Evolutionary conservation across 2,113 vertebrate species (phyloP).

Genomic region (Strix uralensis): DNA sequence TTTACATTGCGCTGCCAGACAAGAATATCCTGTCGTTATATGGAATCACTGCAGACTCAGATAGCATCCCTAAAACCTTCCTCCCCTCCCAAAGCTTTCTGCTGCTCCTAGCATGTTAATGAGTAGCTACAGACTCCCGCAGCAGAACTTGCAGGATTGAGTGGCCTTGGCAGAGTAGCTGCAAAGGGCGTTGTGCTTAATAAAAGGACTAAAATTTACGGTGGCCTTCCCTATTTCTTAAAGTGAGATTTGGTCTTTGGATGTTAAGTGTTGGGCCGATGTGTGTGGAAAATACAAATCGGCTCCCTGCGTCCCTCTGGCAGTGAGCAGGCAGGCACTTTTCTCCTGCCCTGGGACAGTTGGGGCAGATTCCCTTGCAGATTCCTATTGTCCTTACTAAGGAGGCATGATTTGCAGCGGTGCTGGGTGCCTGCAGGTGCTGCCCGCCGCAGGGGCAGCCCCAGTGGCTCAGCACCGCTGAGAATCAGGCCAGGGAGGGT

Average conservation of each 20-base stretch:
- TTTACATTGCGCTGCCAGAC: not conserved
- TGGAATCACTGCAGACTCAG: not conserved
- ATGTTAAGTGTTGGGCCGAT: constrained; percentile 11
- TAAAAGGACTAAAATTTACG: not conserved
- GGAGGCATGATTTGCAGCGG: constrained; percentile 46
- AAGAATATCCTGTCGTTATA: not conserved
- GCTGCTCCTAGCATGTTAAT: not conserved
- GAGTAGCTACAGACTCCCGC: not conserved
- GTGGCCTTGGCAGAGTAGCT: constrained; percentile 23
- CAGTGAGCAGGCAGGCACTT: constrained; percentile 1
- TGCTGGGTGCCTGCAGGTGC: not conserved
- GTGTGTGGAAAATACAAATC: not conserved
- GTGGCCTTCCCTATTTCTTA: not conserved
- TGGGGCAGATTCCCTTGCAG: constrained; percentile 22
- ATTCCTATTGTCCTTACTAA: constrained; percentile 10
- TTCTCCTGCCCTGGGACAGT: constrained; percentile 8
- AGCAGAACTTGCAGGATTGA: constrained; percentile 4
- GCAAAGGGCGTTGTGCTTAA: constrained; percentile 31
- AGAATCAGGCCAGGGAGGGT: constrained; percentile 28
- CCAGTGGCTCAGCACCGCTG: not conserved
- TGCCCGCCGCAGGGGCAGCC: not conserved
- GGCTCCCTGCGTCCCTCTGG: constrained; percentile 17
- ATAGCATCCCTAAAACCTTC: not conserved
- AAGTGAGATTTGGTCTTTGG: constrained; percentile 38
- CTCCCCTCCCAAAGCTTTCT: not conserved